phyloP scores from a whole-genome alignment of 2,113 vertebrate genomes.

The Pollachius pollachius region DNA sequence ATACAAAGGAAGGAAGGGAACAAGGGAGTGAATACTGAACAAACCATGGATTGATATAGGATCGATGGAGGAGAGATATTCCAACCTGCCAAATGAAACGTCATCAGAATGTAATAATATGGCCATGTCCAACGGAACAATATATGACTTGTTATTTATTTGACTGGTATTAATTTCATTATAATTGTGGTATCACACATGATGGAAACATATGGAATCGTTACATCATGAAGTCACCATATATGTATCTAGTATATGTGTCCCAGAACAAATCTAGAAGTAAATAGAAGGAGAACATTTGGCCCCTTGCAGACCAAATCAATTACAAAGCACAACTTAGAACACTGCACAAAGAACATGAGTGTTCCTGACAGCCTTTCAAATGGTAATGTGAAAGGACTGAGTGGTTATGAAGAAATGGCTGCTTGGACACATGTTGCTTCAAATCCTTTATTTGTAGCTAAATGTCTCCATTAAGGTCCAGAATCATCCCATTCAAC shows the following conservation, averaged over 20 bases:
- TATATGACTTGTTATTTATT: not conserved
- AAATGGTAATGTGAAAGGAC: not conserved
- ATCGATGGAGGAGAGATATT: not conserved
- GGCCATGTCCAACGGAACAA: slow-evolving; percentile 28
- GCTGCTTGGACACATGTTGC: not conserved
- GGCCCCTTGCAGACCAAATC: not conserved
- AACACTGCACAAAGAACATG: too few species aligned
- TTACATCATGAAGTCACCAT: too few species aligned
- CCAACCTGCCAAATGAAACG: not conserved
- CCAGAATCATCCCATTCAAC: not conserved
- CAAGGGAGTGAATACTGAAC: not conserved
- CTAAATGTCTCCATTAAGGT: not conserved
- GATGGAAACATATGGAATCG: too few species aligned
- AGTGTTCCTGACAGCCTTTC: not conserved
- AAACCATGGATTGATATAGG: not conserved
- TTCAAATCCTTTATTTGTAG: not conserved
- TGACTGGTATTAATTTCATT: too few species aligned
- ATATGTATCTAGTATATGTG: too few species aligned
- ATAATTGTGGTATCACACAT: too few species aligned
- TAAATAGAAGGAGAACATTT: not conserved
- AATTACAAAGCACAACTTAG: too few species aligned
- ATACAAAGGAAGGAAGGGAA: not conserved
- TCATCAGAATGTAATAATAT: slow-evolving; percentile 3
- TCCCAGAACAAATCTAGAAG: too few species aligned
- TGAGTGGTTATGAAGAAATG: not conserved